Conservation (phyloP, 1,140 invertebrate genomes). For the Sipha flava region DNA sequence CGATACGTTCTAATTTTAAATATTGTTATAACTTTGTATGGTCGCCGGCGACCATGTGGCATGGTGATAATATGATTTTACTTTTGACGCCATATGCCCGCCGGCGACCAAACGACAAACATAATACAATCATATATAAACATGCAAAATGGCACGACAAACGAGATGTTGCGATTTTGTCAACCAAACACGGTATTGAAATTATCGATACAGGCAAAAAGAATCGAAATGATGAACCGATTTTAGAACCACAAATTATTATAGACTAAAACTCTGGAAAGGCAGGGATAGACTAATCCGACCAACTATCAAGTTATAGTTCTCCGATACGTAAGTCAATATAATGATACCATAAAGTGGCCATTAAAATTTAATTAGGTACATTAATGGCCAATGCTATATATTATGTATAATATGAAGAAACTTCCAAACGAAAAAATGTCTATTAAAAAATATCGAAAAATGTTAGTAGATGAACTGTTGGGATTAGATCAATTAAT, state of each 20-base stretch:
- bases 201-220: constrained; percentile 35
- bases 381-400: constrained; percentile 23
- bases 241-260: constrained; percentile 40
- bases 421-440: background rate
- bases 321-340: constrained; percentile 42
- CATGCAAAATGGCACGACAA: constrained; percentile 44
- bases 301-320: constrained; percentile 44
- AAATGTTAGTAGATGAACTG: background rate
- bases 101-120: too few relatives aligned
- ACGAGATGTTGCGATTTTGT: constrained; percentile 41
- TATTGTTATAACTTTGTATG: too few relatives aligned
- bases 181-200: constrained; percentile 40
- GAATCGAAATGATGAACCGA: constrained; percentile 34
- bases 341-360: constrained; percentile 44
- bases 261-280: constrained; percentile 43
- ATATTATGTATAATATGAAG: constrained; percentile 25
- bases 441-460: background rate
- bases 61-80: too few relatives aligned
- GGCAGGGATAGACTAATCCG: constrained; percentile 43
- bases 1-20: too few relatives aligned
- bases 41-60: too few relatives aligned
- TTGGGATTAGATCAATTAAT: background rate
- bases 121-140: too few relatives aligned
- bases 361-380: constrained; percentile 42
- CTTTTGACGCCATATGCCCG: too few relatives aligned